Base-by-base conservation (phyloP, 2,888 invertebrate species). In the Drosophila conformis region DNA sequence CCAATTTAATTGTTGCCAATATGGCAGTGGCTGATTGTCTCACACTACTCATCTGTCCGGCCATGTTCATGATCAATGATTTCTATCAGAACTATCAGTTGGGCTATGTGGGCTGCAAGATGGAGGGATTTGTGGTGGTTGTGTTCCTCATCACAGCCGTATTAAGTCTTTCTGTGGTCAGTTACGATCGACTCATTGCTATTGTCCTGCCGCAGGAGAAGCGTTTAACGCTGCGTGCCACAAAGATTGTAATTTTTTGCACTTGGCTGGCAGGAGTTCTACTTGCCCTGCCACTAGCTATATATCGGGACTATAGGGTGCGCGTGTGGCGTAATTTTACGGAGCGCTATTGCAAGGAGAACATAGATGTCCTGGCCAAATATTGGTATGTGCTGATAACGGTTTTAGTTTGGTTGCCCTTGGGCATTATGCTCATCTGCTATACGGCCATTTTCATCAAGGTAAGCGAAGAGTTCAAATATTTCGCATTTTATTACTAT, bases 341-440 rank as follows among this genome's bases (percentile, higher is more conserved):
- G 13, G 97, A 97, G 93, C 95, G 94, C 36, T 97, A 95, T 91
- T 97, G 97, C 89, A 95, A 94, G 1, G 97, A 97, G 92, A 94
- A 96, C 74, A 92, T 94, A 0, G 82, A 93, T 2, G 91, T 96
- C 18, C 92, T 96, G 62, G 95, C 95, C 53, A 94, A 96, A 40
- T 98, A 97, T 90, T 97, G 97, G 96, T 96, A 97, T 80, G 95
- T 97, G 33, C 94, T 97, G 5, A 94, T 96, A 27, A 94, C 96
- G 0, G 94, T 97, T 8, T 92, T 97, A 27, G 97, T 97, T 2
- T 97, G 97, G 96, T 90, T 97, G 25, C 97, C 97, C 0, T 93
- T 97, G 31, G 93, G 95, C 0, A 94, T 96, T 1, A 97, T 97
- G 96, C 92, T 95, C 0, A 91, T 96, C n/a, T 96, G 95, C 78